Percentiles rank a stretch among this genome's conserved stretches.
Conservation (phyloP, 2,113 vertebrate genomes). For the Apaloderma vittatum region DNA sequence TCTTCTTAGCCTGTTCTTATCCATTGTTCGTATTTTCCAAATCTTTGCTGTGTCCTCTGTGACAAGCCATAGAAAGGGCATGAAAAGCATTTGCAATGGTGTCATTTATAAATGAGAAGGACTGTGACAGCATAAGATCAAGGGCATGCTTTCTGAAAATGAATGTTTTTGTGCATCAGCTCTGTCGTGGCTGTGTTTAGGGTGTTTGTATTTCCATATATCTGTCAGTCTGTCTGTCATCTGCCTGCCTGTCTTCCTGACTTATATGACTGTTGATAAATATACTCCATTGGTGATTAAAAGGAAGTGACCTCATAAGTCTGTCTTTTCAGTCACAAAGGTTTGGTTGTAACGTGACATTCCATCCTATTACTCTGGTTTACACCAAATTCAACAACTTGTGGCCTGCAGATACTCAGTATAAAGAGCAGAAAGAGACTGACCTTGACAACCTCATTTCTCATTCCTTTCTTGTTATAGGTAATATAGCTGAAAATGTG, state of each 20-base stretch:
- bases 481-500: slow-evolving; percentile 87
- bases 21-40: not conserved
- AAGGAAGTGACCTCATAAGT: slow-evolving; percentile 81
- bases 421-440: slow-evolving; percentile 80
- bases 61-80: not conserved
- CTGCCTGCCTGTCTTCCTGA: slow-evolving; percentile 12
- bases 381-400: slow-evolving; percentile 80
- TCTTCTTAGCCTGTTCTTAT: not conserved
- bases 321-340: slow-evolving; percentile 75
- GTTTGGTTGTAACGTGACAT: slow-evolving; percentile 71
- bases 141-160: not conserved
- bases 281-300: slow-evolving; percentile 31
- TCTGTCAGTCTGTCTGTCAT: slow-evolving; percentile 70
- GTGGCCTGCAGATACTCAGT: slow-evolving; percentile 84
- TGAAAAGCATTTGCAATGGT: not conserved
- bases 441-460: slow-evolving; percentile 86
- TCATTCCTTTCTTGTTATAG: slow-evolving; percentile 88
- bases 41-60: not conserved
- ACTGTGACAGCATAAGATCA: not conserved
- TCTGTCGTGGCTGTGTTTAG: not conserved
- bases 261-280: slow-evolving; percentile 31
- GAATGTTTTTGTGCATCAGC: not conserved
- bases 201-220: slow-evolving; percentile 43
- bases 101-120: not conserved
- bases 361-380: slow-evolving; percentile 73